Evolutionary conservation across 2,797 vertebrate species (phyloP).

Genomic region (Balearica regulorum): DNA sequence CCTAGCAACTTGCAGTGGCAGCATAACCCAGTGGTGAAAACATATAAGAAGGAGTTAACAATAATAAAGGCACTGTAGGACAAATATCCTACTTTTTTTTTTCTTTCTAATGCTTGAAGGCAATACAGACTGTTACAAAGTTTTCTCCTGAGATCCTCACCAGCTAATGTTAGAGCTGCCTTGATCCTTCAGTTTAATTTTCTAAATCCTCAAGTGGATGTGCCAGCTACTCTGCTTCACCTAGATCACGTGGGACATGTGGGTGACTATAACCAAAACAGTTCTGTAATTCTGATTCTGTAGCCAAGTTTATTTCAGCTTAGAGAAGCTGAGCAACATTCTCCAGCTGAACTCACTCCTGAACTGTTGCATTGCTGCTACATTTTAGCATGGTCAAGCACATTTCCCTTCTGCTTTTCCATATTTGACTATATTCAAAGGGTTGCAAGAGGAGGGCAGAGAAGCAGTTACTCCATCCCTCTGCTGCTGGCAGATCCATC

Average conservation of each 20-base stretch:
- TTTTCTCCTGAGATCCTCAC: neutral
- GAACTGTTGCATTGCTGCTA: neutral
- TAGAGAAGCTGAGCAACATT: neutral
- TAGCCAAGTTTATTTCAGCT: neutral
- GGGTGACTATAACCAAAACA: neutral
- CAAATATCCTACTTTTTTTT: neutral
- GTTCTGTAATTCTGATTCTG: neutral
- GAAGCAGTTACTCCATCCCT: neutral
- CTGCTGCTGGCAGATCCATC: neutral
- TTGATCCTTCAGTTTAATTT: neutral
- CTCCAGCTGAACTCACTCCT: neutral
- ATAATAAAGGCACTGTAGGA: neutral
- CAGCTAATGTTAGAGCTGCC: neutral
- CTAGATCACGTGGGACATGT: neutral
- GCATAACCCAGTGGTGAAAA: neutral
- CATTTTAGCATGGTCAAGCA: neutral
- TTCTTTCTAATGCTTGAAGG: neutral
- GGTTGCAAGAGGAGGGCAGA: neutral
- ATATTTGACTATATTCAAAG: neutral
- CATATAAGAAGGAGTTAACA: neutral
- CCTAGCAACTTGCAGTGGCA: neutral
- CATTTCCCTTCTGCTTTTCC: neutral
- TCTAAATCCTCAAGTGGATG: neutral
- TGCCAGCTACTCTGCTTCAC: neutral
- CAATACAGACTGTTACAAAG: neutral